Conservation (phyloP, 2,113 vertebrate species). For the Malurus melanocephalus region DNA sequence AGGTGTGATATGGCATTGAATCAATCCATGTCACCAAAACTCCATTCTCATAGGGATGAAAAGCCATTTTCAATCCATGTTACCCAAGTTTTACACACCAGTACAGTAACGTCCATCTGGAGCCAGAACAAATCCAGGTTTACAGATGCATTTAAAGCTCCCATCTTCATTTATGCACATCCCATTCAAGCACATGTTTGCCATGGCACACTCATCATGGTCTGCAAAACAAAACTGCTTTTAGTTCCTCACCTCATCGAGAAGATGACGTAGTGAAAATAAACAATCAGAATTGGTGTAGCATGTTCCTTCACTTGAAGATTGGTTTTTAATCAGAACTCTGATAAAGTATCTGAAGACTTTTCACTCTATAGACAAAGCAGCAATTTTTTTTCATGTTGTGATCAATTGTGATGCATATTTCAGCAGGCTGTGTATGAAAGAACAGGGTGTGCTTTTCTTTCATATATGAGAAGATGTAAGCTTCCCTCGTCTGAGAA, state of each 20-base stretch:
- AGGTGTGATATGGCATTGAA: neutral
- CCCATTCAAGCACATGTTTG: conserved; percentile 80
- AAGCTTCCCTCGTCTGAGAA: neutral
- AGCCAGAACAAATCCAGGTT: conserved; percentile 76
- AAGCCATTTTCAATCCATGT: neutral
- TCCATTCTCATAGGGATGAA: neutral
- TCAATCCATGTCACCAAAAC: neutral
- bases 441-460: neutral
- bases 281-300: neutral
- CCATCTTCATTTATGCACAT: conserved; percentile 84
- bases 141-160: conserved; percentile 81
- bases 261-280: neutral
- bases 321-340: neutral
- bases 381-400: neutral
- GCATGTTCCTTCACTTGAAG: neutral
- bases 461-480: neutral
- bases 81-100: conserved; percentile 53
- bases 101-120: conserved; percentile 73
- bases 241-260: neutral
- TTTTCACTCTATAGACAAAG: neutral
- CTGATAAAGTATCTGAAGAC: neutral
- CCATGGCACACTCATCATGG: conserved; percentile 74
- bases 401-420: neutral
- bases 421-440: neutral
- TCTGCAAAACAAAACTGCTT: conserved; percentile 52